Base-by-base conservation (phyloP, 2,113 vertebrate species). In the Talpa occidentalis region DNA sequence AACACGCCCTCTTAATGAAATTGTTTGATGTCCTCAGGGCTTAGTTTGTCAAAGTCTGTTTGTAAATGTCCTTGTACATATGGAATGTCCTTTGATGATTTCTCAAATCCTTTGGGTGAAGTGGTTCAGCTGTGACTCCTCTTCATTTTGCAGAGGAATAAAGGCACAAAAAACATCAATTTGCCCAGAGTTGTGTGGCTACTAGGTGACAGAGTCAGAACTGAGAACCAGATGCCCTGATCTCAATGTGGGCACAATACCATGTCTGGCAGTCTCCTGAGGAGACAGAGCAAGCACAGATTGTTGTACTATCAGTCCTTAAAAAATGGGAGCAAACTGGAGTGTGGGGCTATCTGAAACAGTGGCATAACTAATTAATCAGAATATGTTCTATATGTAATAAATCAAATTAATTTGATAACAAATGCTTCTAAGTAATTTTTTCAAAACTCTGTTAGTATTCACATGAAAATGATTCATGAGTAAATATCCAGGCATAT, bases 401-500 rank as follows among this genome's bases (percentile, higher is more conserved):
- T 89, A 90, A 87, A 83, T 91, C 52, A 89, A 94, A 62, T 79
- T 87, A 93, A 78, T 81, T 93, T 17, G 76, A 64, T 84, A 87
- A 90, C 64, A 91, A 91, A 83, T 73, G 56, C 78, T 94, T 85
- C 74, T 77, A 83, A 86, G 62, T 81, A 91, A 49, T 70, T 79
- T 77, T 73, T 86, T 67, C 12, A 90, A 40, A 21, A 66, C 1
- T 94, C 2, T 94, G 78, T 93, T 93, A 86, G 37, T 87, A 64
- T 42, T 72, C 76, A 81, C 40, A 59, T 78, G 22, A 83, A 86
- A 93, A 93, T 93, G 10, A 87, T 81, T 96, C 49, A 62, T 78
- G 11, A 40, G 16, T 47, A 83, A 95, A 90, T 87, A 92, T 59
- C 11, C 64, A 82, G 49, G 32, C 24, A 49, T 28, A 83, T 49